Base-by-base conservation (phyloP, 1,140 invertebrate species). In the Arctopsyche grandis region DNA sequence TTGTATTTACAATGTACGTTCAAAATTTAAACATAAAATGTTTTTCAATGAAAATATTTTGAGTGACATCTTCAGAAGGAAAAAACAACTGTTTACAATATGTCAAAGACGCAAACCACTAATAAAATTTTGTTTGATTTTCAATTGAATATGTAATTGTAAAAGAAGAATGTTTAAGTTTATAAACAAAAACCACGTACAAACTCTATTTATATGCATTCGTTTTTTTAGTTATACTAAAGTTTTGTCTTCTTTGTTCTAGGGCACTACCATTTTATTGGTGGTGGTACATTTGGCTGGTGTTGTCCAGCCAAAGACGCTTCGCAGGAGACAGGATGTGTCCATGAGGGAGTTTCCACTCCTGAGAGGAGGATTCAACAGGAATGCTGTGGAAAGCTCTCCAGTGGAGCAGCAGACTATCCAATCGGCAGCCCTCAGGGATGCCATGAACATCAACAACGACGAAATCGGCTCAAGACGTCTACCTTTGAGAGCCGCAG, bases 401-500 rank as follows among this genome's bases (percentile, higher is more conserved):
- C 81, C 81, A 14, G 24, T 69, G 9, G 12, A 21, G 38, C 22
- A n/a, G 10, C 12, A 44, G 9, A 38, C 29, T 7, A 38, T 1
- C 1, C 22, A 22, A 26, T 26, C 56, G 10, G 0, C 63, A 24
- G 26, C 48, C 22, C 44, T 24, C 5, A 71, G 19, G 19, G 60
- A 43, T 58, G 43, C 56, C 12, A 74, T 56, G 12, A 19, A 19
- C 9, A 74, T 10, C n/a, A 10, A 79, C 16, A 56, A 79, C 63
- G 75, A 80, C 4, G 81, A 82, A 63, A 75, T 69, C 38, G 81
- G 81, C 12, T 77, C 77, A 9, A 52, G 75, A 22, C 82, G 84
- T 79, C 82, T 91, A 58, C 90, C 89, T 3, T 83, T 91, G 22
- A 85, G 90, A 48, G 85, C 89, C 22, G 89, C 90, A 0, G 89